Evolutionary conservation across 1,140 invertebrate genomes (phyloP), one percentile per base, ranked within the genome.

Genomic region (Temnothorax curvispinosus): DNA sequence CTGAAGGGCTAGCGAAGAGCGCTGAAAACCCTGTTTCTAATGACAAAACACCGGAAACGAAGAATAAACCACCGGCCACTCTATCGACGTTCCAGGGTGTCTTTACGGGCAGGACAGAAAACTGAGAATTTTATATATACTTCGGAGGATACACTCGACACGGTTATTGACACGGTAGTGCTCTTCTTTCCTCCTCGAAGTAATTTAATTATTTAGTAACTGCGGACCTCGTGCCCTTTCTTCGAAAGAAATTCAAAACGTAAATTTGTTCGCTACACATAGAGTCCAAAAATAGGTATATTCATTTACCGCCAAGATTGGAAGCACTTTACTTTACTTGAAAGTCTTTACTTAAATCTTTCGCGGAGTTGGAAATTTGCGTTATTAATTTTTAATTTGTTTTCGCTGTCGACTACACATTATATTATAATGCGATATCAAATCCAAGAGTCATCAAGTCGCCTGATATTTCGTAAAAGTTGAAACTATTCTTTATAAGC

Each of bases 41-140:
- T 38, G 60, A 50, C n/a, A 44, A 80, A 69, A 67, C 13, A 52
- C n/a, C 50, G 21, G 38, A 81, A 81, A 81, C 4, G 47, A 18
- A 56, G 47, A 7, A 54, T 69, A 69, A 81, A 56, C 62, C 35
- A 27, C 7, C 5, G 27, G 4, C 35, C 11, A 47, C 2, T 65
- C 21, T 35, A 47, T 9, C 13, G 6, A 74, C 6, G 44, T 4
- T 41, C 54, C 8, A 44, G 18, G 11, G 11, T 67, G 38, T 27
- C 8, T 67, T 67, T n/a, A 44, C n/a, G n/a, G 15, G 35, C 21
- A 6, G n/a, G 13, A 11, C 0, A 6, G 9, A 72, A 0, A 72
- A 0, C 58, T 74, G 2, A 6, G 9, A 72, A 0, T 74, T 74
- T 56, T 21, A 56, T 21, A 56, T 21, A 9, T n/a, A 71, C 27